These are phyloP conservation scores for Triplophysa tibetana DNA, from an alignment of 2,113 vertebrate species.

Conservation along the genomic window DNA sequence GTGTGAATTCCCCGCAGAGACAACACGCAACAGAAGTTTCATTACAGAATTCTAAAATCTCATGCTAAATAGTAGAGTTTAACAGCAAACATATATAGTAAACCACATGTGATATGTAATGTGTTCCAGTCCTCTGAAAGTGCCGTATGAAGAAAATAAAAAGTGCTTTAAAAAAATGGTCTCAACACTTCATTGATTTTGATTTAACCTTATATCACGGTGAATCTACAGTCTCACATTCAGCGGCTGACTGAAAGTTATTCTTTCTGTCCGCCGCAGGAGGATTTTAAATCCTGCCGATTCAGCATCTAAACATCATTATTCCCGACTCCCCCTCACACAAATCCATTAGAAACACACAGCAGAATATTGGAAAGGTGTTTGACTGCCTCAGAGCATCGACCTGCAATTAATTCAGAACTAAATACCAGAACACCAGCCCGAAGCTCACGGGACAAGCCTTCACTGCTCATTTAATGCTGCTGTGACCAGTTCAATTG, in stretches of 20 bases:
- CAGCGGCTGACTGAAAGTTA: too few species aligned
- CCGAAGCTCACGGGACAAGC: slow-evolving; percentile 32
- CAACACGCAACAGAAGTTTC: background rate
- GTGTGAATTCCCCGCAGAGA: background rate
- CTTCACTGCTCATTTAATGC: background rate
- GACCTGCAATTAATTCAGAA: slow-evolving; percentile 54
- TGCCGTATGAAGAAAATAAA: too few species aligned
- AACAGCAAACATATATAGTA: too few species aligned
- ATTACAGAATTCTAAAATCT: background rate
- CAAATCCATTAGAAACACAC: slow-evolving; percentile 24
- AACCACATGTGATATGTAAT: too few species aligned
- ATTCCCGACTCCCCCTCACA: slow-evolving; percentile 38
- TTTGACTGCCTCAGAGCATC: slow-evolving; percentile 45
- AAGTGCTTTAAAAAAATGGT: background rate
- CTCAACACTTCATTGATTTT: too few species aligned
- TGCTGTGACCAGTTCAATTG: too few species aligned
- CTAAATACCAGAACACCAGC: slow-evolving; percentile 58
- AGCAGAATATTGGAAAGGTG: slow-evolving; percentile 54
- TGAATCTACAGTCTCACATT: too few species aligned
- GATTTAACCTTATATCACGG: too few species aligned
- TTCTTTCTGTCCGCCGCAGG: slow-evolving; percentile 8
- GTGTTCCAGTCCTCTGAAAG: too few species aligned
- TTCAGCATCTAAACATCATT: slow-evolving; percentile 19
- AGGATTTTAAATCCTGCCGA: slow-evolving; percentile 40
- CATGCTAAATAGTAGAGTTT: background rate